A percentile compares a stretch with the other conserved stretches of the same genome.
Evolutionary conservation across 2,113 vertebrate species (phyloP).

Genomic region (Vulpes vulpes): DNA sequence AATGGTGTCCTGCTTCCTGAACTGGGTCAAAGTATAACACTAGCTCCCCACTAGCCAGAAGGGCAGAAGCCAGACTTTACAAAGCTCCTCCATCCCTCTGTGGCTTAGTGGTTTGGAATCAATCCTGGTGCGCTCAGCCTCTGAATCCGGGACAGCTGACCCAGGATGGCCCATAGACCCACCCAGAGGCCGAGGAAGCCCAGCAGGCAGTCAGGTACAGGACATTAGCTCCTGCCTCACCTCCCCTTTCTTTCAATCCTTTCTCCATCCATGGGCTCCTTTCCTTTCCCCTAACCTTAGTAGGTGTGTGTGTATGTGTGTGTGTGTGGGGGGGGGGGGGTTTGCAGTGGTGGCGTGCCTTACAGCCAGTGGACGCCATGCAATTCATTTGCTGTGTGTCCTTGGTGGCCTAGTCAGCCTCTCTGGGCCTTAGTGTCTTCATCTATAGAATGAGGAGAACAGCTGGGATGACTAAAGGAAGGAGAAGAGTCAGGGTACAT

Average conservation of each 20-base stretch:
- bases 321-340: too few species aligned
- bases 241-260: background rate
- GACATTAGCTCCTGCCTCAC: background rate
- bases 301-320: background rate
- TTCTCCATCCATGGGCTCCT: background rate
- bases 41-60: background rate
- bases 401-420: background rate
- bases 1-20: background rate
- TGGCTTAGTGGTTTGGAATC: background rate
- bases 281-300: constrained; percentile 3
- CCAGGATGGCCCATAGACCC: background rate
- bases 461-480: background rate
- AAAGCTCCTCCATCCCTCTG: background rate
- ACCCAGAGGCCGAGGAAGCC: background rate
- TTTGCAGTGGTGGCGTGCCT: background rate
- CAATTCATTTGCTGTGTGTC: background rate
- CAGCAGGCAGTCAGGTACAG: background rate
- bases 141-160: background rate
- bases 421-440: constrained; percentile 25
- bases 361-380: background rate
- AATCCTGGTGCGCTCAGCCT: background rate
- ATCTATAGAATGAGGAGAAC: background rate
- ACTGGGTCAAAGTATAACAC: background rate
- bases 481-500: background rate
- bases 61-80: background rate